A percentile compares a stretch with the other conserved stretches of the same genome.
phyloP scores from a whole-genome alignment of 2,797 vertebrate genomes.

The Orientallactaga sibirica region DNA sequence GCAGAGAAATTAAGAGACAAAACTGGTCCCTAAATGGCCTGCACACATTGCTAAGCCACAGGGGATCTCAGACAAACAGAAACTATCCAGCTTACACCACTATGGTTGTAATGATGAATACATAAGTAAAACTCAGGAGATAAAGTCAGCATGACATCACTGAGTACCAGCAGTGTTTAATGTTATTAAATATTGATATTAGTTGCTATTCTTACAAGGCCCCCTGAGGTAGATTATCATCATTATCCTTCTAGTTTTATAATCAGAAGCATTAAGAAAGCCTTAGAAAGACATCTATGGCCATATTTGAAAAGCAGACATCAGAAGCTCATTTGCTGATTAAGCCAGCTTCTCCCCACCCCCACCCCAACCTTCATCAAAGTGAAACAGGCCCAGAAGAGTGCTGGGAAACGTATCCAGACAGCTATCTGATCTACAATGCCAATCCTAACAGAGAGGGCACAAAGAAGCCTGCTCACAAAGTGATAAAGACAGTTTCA shows the following conservation, averaged over 20 bases:
- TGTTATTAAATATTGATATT: slow-evolving; percentile 52
- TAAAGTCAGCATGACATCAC: slow-evolving; percentile 39
- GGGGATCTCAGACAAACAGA: neutral
- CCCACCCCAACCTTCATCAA: neutral
- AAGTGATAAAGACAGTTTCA: neutral
- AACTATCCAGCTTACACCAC: neutral
- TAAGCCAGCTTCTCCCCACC: neutral
- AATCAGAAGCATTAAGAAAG: neutral
- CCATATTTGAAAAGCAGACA: slow-evolving; percentile 14
- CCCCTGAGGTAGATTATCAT: slow-evolving; percentile 13
- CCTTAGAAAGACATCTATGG: slow-evolving; percentile 16
- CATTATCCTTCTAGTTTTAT: neutral
- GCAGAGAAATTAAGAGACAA: slow-evolving; percentile 18
- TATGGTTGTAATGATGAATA: neutral
- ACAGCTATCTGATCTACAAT: neutral
- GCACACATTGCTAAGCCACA: neutral
- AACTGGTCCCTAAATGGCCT: neutral
- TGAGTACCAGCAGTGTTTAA: slow-evolving; percentile 9
- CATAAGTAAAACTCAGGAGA: slow-evolving; percentile 39
- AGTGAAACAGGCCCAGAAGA: neutral
- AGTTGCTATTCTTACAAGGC: neutral
- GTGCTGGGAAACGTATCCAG: neutral
- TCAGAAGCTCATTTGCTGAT: neutral
- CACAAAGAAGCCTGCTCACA: neutral
- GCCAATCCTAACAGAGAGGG: neutral